phyloP scores from a whole-genome alignment of 2,113 vertebrate genomes.

The Phyllostomus discolor region DNA sequence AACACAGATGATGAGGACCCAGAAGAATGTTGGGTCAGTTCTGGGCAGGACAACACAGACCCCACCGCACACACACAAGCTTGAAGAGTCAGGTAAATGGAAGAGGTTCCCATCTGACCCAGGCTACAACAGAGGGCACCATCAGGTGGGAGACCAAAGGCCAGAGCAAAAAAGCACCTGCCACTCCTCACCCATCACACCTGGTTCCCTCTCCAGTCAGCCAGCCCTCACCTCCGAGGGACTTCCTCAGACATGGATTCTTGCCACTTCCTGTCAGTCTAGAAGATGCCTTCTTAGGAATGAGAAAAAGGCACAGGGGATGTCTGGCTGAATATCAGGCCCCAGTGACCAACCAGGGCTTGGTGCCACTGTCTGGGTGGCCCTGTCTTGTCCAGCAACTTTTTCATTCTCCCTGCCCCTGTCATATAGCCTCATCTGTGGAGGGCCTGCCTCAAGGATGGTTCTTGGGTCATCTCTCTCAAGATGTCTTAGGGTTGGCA shows the following conservation, averaged over 20 bases:
- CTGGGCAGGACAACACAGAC: too few relatives aligned
- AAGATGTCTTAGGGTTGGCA: background rate
- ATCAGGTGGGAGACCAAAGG: background rate
- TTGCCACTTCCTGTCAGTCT: background rate
- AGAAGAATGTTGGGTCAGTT: background rate
- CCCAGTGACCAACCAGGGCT: background rate
- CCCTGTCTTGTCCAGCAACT: too few relatives aligned
- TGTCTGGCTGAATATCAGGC: too few relatives aligned
- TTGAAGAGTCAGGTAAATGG: background rate
- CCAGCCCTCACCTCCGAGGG: too few relatives aligned
- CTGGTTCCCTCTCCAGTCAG: too few relatives aligned
- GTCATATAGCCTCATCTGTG: too few relatives aligned
- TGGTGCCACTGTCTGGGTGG: background rate
- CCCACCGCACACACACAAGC: too few relatives aligned
- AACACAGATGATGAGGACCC: background rate
- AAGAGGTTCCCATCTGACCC: background rate
- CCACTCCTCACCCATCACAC: too few relatives aligned
- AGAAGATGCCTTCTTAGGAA: background rate
- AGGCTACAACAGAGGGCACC: background rate
- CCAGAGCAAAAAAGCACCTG: background rate
- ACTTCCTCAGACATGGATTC: background rate
- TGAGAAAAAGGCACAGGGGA: background rate
- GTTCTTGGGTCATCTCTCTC: background rate
- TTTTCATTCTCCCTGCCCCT: background rate
- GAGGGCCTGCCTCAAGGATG: background rate